Evolutionary conservation across 2,113 vertebrate species (phyloP).

Genomic region (Phoxinus phoxinus): DNA sequence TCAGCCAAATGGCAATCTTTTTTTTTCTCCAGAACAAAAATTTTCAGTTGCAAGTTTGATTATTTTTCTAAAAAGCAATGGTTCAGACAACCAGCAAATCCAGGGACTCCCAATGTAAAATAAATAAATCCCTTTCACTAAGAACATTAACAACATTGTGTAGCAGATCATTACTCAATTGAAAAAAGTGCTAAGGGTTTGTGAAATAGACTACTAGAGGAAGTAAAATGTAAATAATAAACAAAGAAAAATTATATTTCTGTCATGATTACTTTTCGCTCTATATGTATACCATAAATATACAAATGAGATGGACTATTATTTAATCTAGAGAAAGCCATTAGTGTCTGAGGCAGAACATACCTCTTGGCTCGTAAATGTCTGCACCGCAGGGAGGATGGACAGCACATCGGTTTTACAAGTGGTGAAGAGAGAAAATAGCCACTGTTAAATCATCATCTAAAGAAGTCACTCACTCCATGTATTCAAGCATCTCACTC

Average conservation of each 20-base stretch:
- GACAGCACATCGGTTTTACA: constrained; percentile 39
- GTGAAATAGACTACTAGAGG: not conserved
- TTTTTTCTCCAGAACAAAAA: not conserved
- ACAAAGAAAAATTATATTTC: not conserved
- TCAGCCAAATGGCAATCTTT: not conserved
- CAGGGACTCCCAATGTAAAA: not conserved
- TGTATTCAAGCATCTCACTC: not conserved
- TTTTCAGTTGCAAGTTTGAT: not conserved
- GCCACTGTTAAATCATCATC: constrained; percentile 36
- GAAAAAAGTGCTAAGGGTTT: no score
- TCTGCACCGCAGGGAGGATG: constrained; percentile 43
- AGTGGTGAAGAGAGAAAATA: constrained; percentile 26
- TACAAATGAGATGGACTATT: not conserved
- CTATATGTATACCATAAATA: not conserved
- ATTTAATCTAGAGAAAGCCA: not conserved
- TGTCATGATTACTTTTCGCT: not conserved
- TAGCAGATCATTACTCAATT: not conserved
- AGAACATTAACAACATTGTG: not conserved
- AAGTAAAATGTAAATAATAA: not conserved
- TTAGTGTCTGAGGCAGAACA: constrained; percentile 35
- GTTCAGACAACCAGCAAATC: not conserved
- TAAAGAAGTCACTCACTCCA: constrained; percentile 20
- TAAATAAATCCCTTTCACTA: not conserved
- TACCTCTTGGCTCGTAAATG: constrained; percentile 63
- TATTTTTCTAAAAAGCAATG: not conserved